These are phyloP conservation scores for Hydrophis major DNA, from an alignment of 2,797 vertebrate genomes.

Conservation along the genomic window DNA sequence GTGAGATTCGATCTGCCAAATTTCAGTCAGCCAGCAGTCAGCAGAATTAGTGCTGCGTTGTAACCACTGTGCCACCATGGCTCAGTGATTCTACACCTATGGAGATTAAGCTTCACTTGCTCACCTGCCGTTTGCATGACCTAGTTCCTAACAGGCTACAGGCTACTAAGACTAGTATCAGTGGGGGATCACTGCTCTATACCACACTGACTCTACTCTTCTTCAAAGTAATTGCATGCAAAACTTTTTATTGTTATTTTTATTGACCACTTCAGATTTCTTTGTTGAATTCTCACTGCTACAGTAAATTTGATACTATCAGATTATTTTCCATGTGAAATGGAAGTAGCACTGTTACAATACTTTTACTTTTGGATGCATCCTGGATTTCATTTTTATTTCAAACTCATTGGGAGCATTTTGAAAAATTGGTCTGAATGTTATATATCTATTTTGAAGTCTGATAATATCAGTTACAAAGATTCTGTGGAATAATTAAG, in stretches of 20 bases:
- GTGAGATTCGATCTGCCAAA: too few relatives aligned
- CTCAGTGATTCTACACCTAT: too few relatives aligned
- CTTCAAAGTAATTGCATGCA: not conserved
- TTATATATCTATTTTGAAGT: not conserved
- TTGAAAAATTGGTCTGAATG: not conserved
- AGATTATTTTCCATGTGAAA: not conserved
- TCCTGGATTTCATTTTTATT: not conserved
- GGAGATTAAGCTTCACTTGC: too few relatives aligned
- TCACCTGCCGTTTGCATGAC: too few relatives aligned
- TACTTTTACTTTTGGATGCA: not conserved
- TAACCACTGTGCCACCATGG: too few relatives aligned
- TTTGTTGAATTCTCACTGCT: not conserved
- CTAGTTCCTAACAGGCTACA: too few relatives aligned
- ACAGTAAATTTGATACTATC: not conserved
- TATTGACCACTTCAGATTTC: not conserved
- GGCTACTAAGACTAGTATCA: too few relatives aligned
- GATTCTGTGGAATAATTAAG: not conserved
- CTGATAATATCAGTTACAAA: not conserved
- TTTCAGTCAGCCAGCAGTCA: too few relatives aligned
- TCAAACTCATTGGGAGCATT: not conserved
- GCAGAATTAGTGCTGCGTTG: too few relatives aligned
- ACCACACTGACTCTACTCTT: not conserved
- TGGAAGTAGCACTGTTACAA: not conserved
- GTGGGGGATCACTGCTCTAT: not conserved
- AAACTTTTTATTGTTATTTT: not conserved